Evolutionary conservation across 1,140 invertebrate species (phyloP).

Genomic region (Teleopsis dalmanni): DNA sequence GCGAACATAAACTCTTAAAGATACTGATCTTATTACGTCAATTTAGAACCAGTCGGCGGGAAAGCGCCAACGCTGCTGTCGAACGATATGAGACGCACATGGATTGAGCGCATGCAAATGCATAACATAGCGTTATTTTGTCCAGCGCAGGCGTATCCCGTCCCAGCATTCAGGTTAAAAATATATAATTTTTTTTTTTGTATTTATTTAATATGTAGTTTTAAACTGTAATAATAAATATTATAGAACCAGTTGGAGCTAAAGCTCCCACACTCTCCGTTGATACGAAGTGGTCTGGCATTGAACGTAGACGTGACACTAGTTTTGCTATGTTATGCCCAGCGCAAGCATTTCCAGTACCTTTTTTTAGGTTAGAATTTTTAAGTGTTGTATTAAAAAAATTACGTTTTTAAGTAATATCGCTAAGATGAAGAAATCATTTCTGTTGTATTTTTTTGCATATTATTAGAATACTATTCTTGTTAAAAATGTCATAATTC

Average conservation of each 20-base stretch:
- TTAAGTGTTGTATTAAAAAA: too few species aligned
- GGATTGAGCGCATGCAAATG: slow-evolving; percentile 24
- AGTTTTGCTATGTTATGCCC: slow-evolving; percentile 55
- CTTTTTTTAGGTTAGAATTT: slow-evolving; percentile 56
- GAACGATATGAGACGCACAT: slow-evolving; percentile 55
- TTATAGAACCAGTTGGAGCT: slow-evolving; percentile 61
- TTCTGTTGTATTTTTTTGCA: too few species aligned
- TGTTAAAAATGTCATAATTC: too few species aligned
- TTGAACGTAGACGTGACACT: slow-evolving; percentile 45
- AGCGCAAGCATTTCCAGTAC: slow-evolving; percentile 60
- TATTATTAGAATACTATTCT: too few species aligned
- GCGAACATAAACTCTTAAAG: too few species aligned
- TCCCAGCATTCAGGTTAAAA: slow-evolving; percentile 48
- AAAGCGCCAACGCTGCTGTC: slow-evolving; percentile 59
- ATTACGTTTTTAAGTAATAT: too few species aligned
- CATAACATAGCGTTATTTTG: slow-evolving; percentile 47
- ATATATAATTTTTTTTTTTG: neutral
- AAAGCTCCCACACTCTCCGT: slow-evolving; percentile 61
- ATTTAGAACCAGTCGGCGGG: slow-evolving; percentile 58
- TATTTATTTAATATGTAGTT: neutral
- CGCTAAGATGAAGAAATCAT: too few species aligned
- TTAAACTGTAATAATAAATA: neutral
- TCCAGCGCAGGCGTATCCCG: slow-evolving; percentile 49
- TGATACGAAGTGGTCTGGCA: slow-evolving; percentile 58
- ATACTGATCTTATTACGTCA: slow-evolving; percentile 7